Evolutionary conservation across 2,797 vertebrate genomes (phyloP).

Genomic region (Manis crassicaudata): DNA sequence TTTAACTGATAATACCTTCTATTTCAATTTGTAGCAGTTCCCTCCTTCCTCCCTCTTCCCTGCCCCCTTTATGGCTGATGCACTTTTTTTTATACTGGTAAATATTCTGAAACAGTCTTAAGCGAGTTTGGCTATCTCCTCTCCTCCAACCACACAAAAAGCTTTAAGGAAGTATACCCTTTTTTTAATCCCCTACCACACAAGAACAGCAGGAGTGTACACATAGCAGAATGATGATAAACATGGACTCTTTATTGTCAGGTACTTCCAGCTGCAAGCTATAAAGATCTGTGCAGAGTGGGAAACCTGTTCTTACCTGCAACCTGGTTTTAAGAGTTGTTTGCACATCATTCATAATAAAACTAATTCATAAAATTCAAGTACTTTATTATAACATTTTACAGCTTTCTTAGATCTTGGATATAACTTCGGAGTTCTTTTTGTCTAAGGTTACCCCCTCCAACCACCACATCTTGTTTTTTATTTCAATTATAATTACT

Average conservation of each 20-base stretch:
- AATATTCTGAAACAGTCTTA: slow-evolving; percentile 6
- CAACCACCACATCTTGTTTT: slow-evolving; percentile 4
- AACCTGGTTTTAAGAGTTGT: slow-evolving; percentile 45
- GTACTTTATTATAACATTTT: background rate
- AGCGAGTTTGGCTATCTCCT: background rate
- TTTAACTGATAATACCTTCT: background rate
- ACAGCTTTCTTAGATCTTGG: slow-evolving; percentile 27
- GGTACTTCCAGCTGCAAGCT: background rate
- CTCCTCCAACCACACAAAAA: background rate
- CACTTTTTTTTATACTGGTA: background rate
- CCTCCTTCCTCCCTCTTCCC: background rate
- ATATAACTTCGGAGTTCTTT: background rate
- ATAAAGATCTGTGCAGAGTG: background rate
- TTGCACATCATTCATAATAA: slow-evolving; percentile 35
- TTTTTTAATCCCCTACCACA: background rate
- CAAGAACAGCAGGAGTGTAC: background rate
- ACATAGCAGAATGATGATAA: background rate
- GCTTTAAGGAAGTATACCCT: background rate
- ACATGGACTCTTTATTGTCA: background rate
- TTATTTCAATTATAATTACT: slow-evolving; percentile 42
- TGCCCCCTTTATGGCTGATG: background rate
- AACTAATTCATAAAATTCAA: background rate
- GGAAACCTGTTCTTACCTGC: slow-evolving; percentile 16
- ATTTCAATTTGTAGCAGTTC: background rate
- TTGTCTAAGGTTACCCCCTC: background rate